Percentiles rank a stretch among this genome's conserved stretches.
Evolutionary conservation across 2,888 invertebrate genomes (phyloP).

Genomic region (Tipula unca): DNA sequence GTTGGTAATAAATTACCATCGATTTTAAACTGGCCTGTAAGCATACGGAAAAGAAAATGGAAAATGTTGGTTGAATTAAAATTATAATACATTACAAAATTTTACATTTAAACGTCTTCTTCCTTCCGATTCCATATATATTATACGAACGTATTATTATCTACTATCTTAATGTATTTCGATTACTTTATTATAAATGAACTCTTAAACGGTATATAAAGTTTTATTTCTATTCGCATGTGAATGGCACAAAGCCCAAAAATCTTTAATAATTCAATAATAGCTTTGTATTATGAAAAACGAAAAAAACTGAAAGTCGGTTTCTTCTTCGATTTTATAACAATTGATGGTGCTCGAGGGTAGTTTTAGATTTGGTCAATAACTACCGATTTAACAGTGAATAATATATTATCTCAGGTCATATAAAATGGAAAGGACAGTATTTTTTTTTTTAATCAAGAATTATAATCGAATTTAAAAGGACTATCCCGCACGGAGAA

Average conservation of each 20-base stretch:
- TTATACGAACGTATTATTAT: too few species aligned
- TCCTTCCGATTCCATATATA: not conserved
- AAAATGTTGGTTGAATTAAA: not conserved
- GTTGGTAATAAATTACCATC: conserved; percentile 68
- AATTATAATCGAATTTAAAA: not conserved
- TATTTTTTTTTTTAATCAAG: not conserved
- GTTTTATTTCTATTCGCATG: not conserved
- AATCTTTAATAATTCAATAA: not conserved
- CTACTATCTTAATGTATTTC: not conserved
- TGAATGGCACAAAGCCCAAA: not conserved
- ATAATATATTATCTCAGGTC: not conserved
- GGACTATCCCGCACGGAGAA: too few species aligned
- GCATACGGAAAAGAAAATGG: not conserved
- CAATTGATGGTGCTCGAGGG: not conserved
- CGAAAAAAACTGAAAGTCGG: not conserved
- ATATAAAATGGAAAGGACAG: not conserved
- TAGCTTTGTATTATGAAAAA: not conserved
- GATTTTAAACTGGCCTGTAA: conserved; percentile 69
- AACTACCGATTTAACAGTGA: not conserved
- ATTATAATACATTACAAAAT: not conserved
- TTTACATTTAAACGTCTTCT: not conserved
- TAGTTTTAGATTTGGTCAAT: not conserved
- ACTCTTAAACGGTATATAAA: not conserved
- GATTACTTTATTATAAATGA: not conserved
- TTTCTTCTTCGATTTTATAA: not conserved